Percentiles rank a stretch among this genome's conserved stretches.
These are phyloP conservation scores for Crotalus horridus DNA, from an alignment of 2,113 vertebrate genomes.

Conservation along the genomic window DNA sequence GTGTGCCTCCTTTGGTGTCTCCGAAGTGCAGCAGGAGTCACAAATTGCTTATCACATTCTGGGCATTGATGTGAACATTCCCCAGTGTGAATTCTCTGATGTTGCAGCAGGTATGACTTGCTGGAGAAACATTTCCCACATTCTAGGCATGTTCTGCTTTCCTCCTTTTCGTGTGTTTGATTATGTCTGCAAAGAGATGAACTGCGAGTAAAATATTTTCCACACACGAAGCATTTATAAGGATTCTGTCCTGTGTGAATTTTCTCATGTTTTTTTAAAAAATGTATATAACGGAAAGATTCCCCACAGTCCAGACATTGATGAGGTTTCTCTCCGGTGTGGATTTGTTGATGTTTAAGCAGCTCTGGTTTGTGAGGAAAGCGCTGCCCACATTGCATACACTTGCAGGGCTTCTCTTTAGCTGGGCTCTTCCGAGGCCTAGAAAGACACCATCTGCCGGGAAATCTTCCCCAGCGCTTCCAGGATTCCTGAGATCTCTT, in stretches of 20 bases:
- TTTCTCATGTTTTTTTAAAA: not conserved
- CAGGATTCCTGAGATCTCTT: not conserved
- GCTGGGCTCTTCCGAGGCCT: not conserved
- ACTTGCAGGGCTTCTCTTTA: not conserved
- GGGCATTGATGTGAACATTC: too few species aligned
- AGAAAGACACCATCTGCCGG: not conserved
- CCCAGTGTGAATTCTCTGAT: too few species aligned
- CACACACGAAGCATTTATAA: not conserved
- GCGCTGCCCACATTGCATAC: not conserved
- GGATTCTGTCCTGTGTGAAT: not conserved
- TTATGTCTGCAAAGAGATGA: not conserved
- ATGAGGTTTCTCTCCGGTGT: not conserved
- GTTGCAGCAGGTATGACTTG: too few species aligned
- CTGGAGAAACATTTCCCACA: too few species aligned
- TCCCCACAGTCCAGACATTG: not conserved
- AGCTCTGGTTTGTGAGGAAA: not conserved
- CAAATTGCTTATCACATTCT: too few species aligned
- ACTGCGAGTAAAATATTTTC: not conserved
- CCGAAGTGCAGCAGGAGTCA: too few species aligned
- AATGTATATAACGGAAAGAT: not conserved
- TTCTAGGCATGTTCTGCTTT: not conserved
- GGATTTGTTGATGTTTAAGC: not conserved
- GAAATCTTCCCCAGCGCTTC: not conserved
- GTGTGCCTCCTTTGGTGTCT: too few species aligned
- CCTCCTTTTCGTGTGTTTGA: too few species aligned